These are phyloP conservation scores for Dasyprocta punctata DNA, from an alignment of 2,113 vertebrate genomes.

Conservation along the genomic window DNA sequence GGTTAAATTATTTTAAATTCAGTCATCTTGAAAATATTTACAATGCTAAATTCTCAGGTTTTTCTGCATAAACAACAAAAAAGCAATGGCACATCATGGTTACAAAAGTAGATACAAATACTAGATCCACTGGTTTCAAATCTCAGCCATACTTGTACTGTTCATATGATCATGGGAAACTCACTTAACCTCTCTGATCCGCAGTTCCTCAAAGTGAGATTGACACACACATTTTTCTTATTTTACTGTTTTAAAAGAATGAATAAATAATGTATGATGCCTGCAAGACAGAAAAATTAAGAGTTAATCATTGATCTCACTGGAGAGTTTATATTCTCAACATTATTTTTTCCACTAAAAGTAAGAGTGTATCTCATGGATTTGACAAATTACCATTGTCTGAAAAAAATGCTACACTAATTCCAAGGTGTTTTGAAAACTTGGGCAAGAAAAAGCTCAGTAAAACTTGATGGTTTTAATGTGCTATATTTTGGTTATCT, in stretches of 20 bases:
- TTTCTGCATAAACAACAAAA: not conserved
- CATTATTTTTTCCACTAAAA: not conserved
- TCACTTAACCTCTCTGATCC: not conserved
- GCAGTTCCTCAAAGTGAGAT: not conserved
- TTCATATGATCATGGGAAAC: not conserved
- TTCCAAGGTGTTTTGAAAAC: not conserved
- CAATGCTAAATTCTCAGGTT: not conserved
- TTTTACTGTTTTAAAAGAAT: constrained; percentile 7
- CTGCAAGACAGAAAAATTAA: constrained; percentile 28
- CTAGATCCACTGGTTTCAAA: not conserved
- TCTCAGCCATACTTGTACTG: not conserved
- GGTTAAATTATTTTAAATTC: not conserved
- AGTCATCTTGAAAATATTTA: not conserved
- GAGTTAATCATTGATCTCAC: not conserved
- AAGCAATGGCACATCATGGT: not conserved
- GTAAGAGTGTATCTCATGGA: not conserved
- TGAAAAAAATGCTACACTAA: not conserved
- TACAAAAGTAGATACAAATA: not conserved
- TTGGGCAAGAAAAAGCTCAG: not conserved
- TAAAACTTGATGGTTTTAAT: not conserved
- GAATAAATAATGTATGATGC: not conserved
- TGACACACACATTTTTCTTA: not conserved
- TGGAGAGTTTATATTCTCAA: not conserved
- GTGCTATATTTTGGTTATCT: not conserved
- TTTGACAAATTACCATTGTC: not conserved